Percentiles rank a stretch among this genome's conserved stretches.
Evolutionary conservation across 2,797 vertebrate species (phyloP).

Genomic region (Sebastes baramenuke): DNA sequence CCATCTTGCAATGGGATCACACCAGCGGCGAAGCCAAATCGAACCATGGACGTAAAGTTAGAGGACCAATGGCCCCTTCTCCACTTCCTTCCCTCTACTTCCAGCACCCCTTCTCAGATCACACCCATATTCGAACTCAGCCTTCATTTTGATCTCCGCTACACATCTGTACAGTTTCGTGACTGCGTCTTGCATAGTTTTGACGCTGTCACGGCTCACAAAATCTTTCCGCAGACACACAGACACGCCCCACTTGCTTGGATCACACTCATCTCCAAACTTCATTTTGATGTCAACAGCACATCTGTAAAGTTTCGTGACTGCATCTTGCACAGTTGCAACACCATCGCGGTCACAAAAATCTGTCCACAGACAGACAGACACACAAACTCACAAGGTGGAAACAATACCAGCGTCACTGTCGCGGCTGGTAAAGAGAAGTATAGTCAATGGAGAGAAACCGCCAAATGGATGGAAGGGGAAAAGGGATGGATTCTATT

Average conservation of each 20-base stretch:
- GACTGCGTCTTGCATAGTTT: neutral
- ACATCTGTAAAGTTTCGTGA: neutral
- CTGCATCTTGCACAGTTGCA: neutral
- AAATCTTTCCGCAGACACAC: neutral
- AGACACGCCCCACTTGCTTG: neutral
- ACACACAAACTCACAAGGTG: no score
- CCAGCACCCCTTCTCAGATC: neutral
- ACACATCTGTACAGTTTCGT: neutral
- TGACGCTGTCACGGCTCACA: neutral
- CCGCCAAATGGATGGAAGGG: neutral
- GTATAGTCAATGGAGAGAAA: neutral
- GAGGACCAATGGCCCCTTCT: neutral
- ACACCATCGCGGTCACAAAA: neutral
- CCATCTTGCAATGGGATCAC: neutral
- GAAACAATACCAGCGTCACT: no score
- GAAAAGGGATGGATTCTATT: no score
- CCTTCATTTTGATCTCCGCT: neutral
- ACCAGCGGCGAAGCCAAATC: neutral
- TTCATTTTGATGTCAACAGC: neutral
- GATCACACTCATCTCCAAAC: neutral
- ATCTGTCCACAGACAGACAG: neutral
- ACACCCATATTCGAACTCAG: neutral
- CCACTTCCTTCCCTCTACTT: neutral
- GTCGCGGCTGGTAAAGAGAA: neutral
- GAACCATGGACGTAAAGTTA: neutral